Conservation (phyloP, 2,797 vertebrate species). For the Rhinichthys osculus region DNA sequence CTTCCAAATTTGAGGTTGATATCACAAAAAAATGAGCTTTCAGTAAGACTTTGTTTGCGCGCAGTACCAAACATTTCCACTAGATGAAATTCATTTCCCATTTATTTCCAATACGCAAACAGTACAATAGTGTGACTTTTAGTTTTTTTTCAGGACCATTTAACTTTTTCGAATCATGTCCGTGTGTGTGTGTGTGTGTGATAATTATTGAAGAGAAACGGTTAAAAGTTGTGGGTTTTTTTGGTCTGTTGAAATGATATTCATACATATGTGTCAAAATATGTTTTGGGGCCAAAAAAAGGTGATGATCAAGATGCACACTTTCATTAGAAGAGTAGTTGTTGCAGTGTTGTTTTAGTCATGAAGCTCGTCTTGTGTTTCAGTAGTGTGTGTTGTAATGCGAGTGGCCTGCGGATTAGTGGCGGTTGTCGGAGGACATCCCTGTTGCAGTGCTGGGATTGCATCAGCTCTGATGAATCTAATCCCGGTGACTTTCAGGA, state of each 20-base stretch:
- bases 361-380: not conserved
- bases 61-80: too few species aligned
- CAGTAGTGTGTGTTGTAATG: not conserved
- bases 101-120: too few species aligned
- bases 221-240: not conserved
- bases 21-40: not conserved
- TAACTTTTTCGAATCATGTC: too few species aligned
- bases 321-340: not conserved
- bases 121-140: too few species aligned
- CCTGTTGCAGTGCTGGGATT: constrained; percentile 35
- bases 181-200: too few species aligned
- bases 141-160: too few species aligned
- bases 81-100: too few species aligned
- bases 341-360: not conserved
- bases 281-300: too few species aligned
- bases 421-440: constrained; percentile 35
- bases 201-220: too few species aligned
- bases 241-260: not conserved
- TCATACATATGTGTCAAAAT: not conserved
- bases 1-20: not conserved
- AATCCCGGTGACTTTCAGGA: constrained; percentile 52
- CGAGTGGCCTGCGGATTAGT: constrained; percentile 22
- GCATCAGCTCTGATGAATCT: constrained; percentile 56
- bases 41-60: too few species aligned
- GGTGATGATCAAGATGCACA: not conserved